Base-by-base conservation (phyloP, 2,113 vertebrate genomes). In the Fulica atra region DNA sequence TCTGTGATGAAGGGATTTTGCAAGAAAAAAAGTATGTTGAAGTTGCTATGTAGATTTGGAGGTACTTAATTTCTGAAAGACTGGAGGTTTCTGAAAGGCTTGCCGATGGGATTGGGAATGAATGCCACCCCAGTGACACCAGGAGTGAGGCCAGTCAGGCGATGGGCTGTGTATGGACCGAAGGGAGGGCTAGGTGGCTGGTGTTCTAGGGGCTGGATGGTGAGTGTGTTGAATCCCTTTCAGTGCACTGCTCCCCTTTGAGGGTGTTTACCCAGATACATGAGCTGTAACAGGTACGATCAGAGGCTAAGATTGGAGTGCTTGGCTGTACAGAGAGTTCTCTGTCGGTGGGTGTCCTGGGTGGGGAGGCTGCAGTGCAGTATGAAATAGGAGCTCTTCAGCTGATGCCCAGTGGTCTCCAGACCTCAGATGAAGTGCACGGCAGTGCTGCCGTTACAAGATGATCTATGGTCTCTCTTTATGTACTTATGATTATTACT, bases 401-500 rank as follows among this genome's bases (percentile, higher is more conserved):
- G 79, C 72, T 2, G 0, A 0, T 59, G 69, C 92, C 60, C 88
- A 51, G 87, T 56, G 81, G 80, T 88, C 88, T 54, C 77, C 23
- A 66, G 97, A 85, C 74, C 86, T 97, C 98, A 97, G 95, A 64
- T 78, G 74, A 8, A 6, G 76, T 17, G 8, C 38, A 65, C 73
- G 97, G 96, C 97, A 93, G 84, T 59, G 12, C 64, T 78, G 95
- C 96, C 96, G 54, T 74, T 65, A 44, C 50, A 13, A 18, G 86
- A 92, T 98, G 98, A 98, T 96, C 90, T 95, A 97, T 96, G 38
- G 81, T 73, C 96, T 82, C 81, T 68, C 95, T 97, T 95, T 98
- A 97, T 97, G 98, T 98, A 98, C 98, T 98, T 98, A 98, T 97
- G 98, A 98, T 98, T 98, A 99, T 99, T 98, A 98, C 98, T 97